Evolutionary conservation across 1,140 invertebrate genomes (phyloP), one percentile per base, ranked within the genome.

Genomic region (Nasonia vitripennis): DNA sequence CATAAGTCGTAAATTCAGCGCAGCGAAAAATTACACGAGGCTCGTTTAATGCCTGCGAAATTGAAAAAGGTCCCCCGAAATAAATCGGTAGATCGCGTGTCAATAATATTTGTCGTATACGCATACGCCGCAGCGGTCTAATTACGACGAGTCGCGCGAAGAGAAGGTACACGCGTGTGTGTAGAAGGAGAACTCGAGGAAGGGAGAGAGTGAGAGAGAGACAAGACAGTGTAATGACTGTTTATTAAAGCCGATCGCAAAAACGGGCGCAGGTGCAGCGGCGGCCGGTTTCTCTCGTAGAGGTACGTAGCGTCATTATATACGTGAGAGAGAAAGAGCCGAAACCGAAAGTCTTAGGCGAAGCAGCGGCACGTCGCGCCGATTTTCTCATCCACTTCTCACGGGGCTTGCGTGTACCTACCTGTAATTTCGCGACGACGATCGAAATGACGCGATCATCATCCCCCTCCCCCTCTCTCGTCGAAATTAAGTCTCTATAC

Each of bases 241-340:
- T 87, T 88, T 89, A 89, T 90, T 90, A 90, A 88, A 88, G 83
- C 77, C 70, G 87, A 88, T 88, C 83, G 85, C 84, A 88, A 89
- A 87, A 89, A 86, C 70, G 48, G 81, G 74, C 77, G 86, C 88
- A 90, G 89, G 87, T 90, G 89, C 77, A 34, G 20, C 34, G 27
- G 31, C 81, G 11, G 23, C 71, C 51, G 48, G 73, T 83, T 67
- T 48, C 41, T 27, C 17, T 37, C 67, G 73, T 70, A 84, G 87
- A 73, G 31, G 78, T 31, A 84, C 48, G 37, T 34, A 48, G 71
- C 27, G 48, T 14, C 37, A 62, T 62, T 62, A 62, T 62, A 62
- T 62, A n/a, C 20, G 55, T 62, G 55, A 4, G 20, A 62, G 55
- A 62, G 48, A 48, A 12, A 48, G 45, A 51, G 17, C 37, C n/a